Percentiles rank a stretch among this genome's conserved stretches.
These are phyloP conservation scores for Falcunculus frontatus DNA, from an alignment of 2,113 vertebrate species.

Conservation along the genomic window DNA sequence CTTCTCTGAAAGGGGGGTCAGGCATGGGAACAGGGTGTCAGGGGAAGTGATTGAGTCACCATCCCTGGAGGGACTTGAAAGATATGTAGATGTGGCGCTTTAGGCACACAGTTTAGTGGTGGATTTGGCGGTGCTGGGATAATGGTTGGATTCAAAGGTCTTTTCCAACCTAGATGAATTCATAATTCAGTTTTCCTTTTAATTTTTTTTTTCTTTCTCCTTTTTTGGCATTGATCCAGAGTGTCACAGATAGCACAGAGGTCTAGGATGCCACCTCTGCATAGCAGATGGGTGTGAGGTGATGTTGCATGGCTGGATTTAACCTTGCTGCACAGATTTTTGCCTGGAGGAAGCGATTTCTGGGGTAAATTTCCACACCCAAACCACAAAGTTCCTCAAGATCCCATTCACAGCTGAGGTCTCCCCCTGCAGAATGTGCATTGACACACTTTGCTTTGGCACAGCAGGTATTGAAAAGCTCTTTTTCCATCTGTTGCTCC, in stretches of 20 bases:
- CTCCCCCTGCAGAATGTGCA: too few relatives aligned
- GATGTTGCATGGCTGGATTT: neutral
- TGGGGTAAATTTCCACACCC: neutral
- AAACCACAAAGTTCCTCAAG: neutral
- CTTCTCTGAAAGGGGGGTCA: rapidly evolving
- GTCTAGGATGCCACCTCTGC: neutral
- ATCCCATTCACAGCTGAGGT: too few relatives aligned
- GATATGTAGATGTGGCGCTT: rapidly evolving
- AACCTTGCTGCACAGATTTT: neutral
- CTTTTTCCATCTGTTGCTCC: neutral
- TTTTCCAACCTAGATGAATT: neutral
- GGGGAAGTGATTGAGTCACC: neutral
- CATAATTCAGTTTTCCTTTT: neutral
- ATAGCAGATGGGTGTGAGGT: neutral
- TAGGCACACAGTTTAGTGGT: rapidly evolving
- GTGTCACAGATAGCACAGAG: neutral
- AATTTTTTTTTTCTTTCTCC: rapidly evolving
- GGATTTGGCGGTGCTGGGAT: neutral
- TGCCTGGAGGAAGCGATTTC: neutral
- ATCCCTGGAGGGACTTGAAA: neutral
- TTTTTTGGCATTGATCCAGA: neutral
- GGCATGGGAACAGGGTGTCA: neutral
- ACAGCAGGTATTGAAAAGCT: neutral
- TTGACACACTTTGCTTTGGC: neutral
- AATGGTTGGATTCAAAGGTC: neutral